Conservation (phyloP, 2,888 invertebrate species). For the Tipula unca region DNA sequence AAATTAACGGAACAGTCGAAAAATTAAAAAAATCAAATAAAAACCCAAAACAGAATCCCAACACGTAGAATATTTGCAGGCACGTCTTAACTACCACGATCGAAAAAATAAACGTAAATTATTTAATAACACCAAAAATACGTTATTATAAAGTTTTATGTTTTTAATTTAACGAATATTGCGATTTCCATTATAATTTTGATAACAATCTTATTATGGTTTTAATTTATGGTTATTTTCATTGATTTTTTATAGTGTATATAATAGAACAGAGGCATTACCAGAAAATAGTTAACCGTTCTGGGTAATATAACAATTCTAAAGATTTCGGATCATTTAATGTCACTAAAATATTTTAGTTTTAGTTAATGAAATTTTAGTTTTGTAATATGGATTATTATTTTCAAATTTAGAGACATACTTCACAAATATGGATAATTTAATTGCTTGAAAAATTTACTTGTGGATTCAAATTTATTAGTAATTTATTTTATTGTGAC, state of each 20-base stretch:
- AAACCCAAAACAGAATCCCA: too few species aligned
- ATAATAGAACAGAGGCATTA: too few species aligned
- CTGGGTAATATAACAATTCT: too few species aligned
- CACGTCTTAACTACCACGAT: not conserved
- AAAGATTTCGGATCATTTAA: too few species aligned
- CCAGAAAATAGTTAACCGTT: too few species aligned
- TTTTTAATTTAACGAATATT: not conserved
- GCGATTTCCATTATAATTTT: not conserved
- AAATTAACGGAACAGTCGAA: too few species aligned
- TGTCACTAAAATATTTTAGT: not conserved
- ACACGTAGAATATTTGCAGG: not conserved
- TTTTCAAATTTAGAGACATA: too few species aligned
- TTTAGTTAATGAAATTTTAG: not conserved
- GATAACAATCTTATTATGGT: not conserved
- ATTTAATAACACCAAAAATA: conserved; percentile 8
- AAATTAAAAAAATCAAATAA: too few species aligned
- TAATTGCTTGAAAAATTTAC: too few species aligned
- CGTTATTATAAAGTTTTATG: not conserved
- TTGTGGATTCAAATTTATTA: too few species aligned
- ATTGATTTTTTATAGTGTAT: not conserved
- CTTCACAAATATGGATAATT: too few species aligned
- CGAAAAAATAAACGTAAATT: not conserved
- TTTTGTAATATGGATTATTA: too few species aligned
- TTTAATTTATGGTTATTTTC: not conserved
- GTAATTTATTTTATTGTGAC: not conserved